A percentile compares a stretch with the other conserved stretches of the same genome.
These are phyloP conservation scores for Galbula dea DNA, from an alignment of 2,113 vertebrate species.

Conservation along the genomic window DNA sequence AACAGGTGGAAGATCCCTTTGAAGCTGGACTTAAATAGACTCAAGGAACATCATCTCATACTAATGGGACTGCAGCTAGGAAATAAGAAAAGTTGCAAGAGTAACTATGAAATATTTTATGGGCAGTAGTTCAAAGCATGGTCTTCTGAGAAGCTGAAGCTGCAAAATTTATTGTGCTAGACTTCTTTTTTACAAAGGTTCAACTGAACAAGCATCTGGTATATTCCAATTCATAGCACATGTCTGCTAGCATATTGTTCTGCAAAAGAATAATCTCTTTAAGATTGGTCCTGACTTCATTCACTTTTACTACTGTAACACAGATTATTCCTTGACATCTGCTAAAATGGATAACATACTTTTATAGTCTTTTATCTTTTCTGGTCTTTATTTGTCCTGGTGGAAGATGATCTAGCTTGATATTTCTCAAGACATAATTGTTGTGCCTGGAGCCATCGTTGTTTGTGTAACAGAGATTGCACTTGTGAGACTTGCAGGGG, in stretches of 20 bases:
- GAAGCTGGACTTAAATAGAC: not conserved
- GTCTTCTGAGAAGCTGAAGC: slow-evolving; percentile 18
- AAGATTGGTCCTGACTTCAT: not conserved
- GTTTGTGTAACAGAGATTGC: slow-evolving; percentile 1
- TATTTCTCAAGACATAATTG: slow-evolving; percentile 32
- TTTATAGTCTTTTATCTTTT: not conserved
- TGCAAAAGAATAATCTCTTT: not conserved
- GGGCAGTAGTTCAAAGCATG: not conserved
- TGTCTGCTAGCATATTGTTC: not conserved
- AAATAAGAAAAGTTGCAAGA: slow-evolving; percentile 39
- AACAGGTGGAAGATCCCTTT: slow-evolving; percentile 22
- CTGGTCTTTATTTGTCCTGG: not conserved
- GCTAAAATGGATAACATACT: not conserved
- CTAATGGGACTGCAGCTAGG: not conserved
- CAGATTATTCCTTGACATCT: not conserved
- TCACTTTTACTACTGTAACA: not conserved
- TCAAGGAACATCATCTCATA: not conserved
- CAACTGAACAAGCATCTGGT: not conserved
- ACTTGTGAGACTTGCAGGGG: not conserved
- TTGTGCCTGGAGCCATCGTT: slow-evolving; percentile 7
- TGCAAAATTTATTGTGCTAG: not conserved
- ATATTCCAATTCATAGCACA: not conserved
- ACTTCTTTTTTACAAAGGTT: not conserved
- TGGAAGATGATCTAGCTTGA: not conserved
- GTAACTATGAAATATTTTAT: slow-evolving; percentile 19